Evolutionary conservation across 2,113 vertebrate species (phyloP).

Genomic region (Orientallactaga bullata): DNA sequence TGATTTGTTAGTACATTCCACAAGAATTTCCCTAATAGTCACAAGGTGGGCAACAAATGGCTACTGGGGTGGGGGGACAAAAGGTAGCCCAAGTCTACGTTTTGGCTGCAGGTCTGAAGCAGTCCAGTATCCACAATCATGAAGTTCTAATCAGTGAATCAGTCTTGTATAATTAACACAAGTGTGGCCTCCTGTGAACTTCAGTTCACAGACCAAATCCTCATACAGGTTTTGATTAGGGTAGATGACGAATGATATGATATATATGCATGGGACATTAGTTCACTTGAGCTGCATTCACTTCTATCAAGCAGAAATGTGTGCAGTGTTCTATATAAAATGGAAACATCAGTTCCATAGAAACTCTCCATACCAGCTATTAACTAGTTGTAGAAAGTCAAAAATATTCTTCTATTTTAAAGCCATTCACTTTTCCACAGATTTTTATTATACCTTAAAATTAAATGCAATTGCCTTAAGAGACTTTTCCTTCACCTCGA

Average conservation of each 20-base stretch:
- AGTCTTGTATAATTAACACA: no score
- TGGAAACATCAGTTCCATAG: not conserved
- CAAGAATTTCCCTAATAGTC: no score
- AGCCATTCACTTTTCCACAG: not conserved
- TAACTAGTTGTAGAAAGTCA: not conserved
- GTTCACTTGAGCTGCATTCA: not conserved
- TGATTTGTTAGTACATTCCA: no score
- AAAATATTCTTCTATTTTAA: slow-evolving; percentile 37
- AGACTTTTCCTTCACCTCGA: not conserved
- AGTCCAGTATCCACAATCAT: no score
- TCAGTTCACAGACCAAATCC: not conserved
- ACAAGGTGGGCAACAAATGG: no score
- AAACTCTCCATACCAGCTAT: not conserved
- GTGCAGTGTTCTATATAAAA: not conserved
- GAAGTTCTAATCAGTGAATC: no score
- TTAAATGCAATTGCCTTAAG: not conserved
- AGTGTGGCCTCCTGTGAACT: no score
- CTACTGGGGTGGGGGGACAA: no score
- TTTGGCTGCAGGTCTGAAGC: no score
- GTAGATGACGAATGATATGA: not conserved
- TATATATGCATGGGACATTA: not conserved
- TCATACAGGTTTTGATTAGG: slow-evolving; percentile 10
- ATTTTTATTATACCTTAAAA: slow-evolving; percentile 9
- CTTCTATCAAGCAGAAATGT: not conserved
- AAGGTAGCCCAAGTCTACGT: no score